A percentile compares a stretch with the other conserved stretches of the same genome.
Conservation (phyloP, 2,113 vertebrate species). For the Thunnus maccoyii region DNA sequence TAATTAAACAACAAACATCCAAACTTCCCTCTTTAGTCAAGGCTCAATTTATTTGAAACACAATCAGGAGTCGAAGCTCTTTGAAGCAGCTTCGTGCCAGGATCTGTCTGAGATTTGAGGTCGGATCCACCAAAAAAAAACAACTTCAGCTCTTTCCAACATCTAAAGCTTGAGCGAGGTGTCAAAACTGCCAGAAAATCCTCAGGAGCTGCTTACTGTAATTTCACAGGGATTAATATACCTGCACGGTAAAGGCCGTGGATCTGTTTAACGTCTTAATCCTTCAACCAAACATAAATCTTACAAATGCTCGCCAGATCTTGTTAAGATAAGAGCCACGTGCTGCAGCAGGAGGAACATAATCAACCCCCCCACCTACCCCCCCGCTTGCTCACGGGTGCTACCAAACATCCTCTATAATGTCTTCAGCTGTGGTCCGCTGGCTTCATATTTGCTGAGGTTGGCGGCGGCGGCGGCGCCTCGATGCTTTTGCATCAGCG, state of each 20-base stretch:
- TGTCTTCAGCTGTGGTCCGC: too few species aligned
- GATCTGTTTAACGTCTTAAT: background rate
- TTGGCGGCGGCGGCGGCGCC: background rate
- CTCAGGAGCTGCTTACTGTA: background rate
- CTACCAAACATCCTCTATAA: too few species aligned
- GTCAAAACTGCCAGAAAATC: background rate
- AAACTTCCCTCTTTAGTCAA: too few species aligned
- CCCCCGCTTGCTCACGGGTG: too few species aligned
- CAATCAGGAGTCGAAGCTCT: too few species aligned
- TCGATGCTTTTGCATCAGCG: background rate
- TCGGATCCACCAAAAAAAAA: too few species aligned
- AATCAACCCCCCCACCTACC: too few species aligned
- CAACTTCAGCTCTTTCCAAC: background rate
- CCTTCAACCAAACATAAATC: background rate
- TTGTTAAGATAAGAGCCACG: background rate
- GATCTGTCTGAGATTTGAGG: too few species aligned
- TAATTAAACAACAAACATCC: too few species aligned
- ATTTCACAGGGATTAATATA: conserved; percentile 31
- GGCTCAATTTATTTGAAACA: too few species aligned
- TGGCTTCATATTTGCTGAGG: conserved; percentile 9
- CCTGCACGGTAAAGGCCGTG: background rate
- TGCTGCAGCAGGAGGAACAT: too few species aligned
- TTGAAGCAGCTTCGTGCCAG: too few species aligned
- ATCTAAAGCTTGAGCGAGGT: background rate
- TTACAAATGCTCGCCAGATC: conserved; percentile 11